Percentiles rank a stretch among this genome's conserved stretches.
Evolutionary conservation across 2,113 vertebrate species (phyloP).

Genomic region (Oreochromis niloticus): DNA sequence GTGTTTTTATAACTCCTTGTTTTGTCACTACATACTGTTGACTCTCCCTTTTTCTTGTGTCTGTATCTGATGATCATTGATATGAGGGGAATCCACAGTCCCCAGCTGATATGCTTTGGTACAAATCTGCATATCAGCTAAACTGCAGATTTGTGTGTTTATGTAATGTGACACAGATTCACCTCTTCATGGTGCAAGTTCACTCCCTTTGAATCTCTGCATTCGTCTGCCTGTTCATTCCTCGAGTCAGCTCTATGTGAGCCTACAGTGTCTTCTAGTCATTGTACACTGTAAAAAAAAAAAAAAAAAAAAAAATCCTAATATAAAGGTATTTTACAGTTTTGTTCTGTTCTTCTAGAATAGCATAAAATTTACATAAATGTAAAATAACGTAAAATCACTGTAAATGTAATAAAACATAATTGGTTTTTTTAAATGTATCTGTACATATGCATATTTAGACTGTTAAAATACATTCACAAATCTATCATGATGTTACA

Average conservation of each 20-base stretch:
- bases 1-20: neutral
- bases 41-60: neutral
- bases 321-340: no score
- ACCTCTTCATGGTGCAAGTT: neutral
- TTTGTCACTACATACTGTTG: neutral
- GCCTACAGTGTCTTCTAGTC: neutral
- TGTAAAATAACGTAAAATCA: no score
- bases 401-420: no score
- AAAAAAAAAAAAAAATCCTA: no score
- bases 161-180: neutral
- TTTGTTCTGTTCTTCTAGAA: no score
- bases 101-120: neutral
- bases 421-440: no score
- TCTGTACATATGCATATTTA: no score
- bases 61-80: neutral
- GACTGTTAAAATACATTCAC: no score
- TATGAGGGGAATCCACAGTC: neutral
- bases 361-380: no score
- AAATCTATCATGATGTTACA: no score
- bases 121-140: no score
- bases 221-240: fast-evolving
- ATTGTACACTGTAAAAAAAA: no score
- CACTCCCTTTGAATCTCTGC: neutral
- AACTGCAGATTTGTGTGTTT: neutral
- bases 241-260: neutral